Conservation (phyloP, 2,888 invertebrate genomes). For the Drosophila meridionalis region DNA sequence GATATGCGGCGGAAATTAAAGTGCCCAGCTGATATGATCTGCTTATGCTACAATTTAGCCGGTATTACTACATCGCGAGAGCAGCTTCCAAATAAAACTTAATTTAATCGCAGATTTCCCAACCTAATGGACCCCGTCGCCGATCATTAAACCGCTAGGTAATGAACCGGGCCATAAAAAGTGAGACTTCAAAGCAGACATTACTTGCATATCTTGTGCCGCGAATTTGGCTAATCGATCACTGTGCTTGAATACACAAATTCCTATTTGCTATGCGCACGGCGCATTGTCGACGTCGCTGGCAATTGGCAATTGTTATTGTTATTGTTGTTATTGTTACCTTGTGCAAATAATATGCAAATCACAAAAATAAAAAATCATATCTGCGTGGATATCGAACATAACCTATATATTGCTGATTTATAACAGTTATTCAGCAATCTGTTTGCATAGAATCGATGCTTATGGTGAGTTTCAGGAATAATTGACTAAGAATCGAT, state of each 20-base stretch:
- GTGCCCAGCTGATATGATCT: conserved; percentile 9
- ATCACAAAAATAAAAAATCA: background rate
- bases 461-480: background rate
- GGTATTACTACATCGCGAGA: conserved; percentile 22
- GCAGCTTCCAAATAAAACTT: conserved; percentile 21
- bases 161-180: conserved; percentile 27
- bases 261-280: conserved; percentile 57
- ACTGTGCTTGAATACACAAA: conserved; percentile 52
- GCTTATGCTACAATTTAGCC: background rate
- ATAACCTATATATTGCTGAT: conserved; percentile 19
- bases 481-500: background rate
- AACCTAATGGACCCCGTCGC: conserved; percentile 9
- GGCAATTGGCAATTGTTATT: conserved; percentile 34
- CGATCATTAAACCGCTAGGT: conserved; percentile 13
- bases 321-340: conserved; percentile 38
- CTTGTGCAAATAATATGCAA: conserved; percentile 38
- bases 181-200: conserved; percentile 7
- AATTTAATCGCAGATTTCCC: conserved; percentile 19
- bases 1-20: conserved; percentile 28
- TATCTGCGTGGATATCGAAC: background rate
- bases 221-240: conserved; percentile 70
- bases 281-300: conserved; percentile 24
- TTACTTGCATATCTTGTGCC: conserved; percentile 21
- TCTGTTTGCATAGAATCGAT: background rate
- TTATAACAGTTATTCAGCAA: background rate